phyloP scores from a whole-genome alignment of 2,113 vertebrate species.

The Scolopax mira region DNA sequence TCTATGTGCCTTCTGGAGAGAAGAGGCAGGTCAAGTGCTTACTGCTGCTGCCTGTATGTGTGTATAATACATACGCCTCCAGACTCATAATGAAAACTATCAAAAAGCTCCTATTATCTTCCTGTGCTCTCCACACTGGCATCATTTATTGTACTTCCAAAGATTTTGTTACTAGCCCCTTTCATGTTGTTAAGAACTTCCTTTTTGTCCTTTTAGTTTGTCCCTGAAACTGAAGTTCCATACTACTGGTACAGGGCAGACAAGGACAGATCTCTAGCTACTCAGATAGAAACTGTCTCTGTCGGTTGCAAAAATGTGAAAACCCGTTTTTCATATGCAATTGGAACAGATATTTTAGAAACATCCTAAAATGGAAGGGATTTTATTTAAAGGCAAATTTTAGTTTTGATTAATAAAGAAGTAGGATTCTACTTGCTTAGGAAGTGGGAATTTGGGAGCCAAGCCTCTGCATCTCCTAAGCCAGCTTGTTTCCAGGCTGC shows the following conservation, averaged over 20 bases:
- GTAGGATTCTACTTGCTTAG: background rate
- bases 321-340: constrained; percentile 23
- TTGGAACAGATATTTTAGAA: constrained; percentile 49
- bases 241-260: background rate
- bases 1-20: background rate
- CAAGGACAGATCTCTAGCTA: constrained; percentile 2
- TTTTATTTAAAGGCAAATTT: background rate
- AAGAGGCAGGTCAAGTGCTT: background rate
- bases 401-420: constrained; percentile 7
- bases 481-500: background rate
- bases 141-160: background rate
- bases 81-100: background rate
- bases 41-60: background rate
- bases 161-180: background rate
- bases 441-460: constrained; percentile 2
- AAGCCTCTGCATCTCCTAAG: background rate
- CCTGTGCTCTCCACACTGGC: accelerated
- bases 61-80: background rate
- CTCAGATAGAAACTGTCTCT: background rate
- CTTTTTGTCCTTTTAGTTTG: background rate
- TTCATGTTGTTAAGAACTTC: background rate
- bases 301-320: background rate
- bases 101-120: background rate
- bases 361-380: background rate
- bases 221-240: background rate